phyloP scores from a whole-genome alignment of 2,797 vertebrate species.

The Rhinoraja longicauda region DNA sequence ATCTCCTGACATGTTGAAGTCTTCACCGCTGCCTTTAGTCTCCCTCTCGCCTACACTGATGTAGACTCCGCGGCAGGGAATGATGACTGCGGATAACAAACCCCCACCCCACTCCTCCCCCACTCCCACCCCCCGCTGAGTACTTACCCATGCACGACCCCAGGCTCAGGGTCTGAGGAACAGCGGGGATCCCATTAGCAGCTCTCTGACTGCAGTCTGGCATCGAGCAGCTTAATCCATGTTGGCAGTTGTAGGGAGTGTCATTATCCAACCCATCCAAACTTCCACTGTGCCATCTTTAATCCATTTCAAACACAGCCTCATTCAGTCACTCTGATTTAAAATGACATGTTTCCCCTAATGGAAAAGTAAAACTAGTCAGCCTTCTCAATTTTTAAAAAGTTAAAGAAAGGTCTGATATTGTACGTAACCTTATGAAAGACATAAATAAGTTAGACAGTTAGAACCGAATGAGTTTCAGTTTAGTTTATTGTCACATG shows the following conservation, averaged over 20 bases:
- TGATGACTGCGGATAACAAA: not conserved
- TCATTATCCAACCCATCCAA: slow-evolving; percentile 10
- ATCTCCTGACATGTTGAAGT: too few relatives aligned
- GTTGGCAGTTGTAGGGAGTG: slow-evolving; percentile 11
- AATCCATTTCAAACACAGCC: not conserved
- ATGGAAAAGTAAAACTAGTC: not conserved
- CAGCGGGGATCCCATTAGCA: slow-evolving; percentile 32
- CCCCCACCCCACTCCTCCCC: not conserved
- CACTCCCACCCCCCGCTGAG: not conserved
- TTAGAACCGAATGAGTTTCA: too few relatives aligned
- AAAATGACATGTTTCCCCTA: not conserved
- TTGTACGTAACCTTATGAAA: too few relatives aligned
- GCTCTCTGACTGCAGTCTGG: not conserved
- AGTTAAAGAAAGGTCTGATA: not conserved
- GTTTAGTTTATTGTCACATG: too few relatives aligned
- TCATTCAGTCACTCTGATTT: slow-evolving; percentile 29
- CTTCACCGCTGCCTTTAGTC: not conserved
- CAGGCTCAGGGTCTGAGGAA: not conserved
- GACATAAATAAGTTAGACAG: too few relatives aligned
- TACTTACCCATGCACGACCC: slow-evolving; percentile 19
- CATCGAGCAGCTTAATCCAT: not conserved
- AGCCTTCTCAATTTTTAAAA: not conserved
- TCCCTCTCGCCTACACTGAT: not conserved
- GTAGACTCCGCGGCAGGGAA: not conserved
- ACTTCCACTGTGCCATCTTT: not conserved